Percentiles rank a stretch among this genome's conserved stretches.
Evolutionary conservation across 2,113 vertebrate species (phyloP).

Genomic region (Nothoprocta perdicaria): DNA sequence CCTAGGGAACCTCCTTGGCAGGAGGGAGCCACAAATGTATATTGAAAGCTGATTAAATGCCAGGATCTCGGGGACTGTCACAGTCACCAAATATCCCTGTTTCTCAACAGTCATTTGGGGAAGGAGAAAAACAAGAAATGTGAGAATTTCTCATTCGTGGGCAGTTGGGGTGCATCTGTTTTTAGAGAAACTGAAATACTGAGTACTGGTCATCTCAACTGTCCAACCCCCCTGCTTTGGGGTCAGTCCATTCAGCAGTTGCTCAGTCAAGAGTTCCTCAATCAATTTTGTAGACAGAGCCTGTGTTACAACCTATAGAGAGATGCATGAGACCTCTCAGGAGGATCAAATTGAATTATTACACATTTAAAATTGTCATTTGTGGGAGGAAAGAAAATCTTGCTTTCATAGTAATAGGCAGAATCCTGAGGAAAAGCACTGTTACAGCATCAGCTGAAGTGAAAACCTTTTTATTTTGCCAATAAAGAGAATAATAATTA

Average conservation of each 20-base stretch:
- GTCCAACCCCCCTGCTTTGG: not conserved
- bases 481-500: not conserved
- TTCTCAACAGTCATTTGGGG: not conserved
- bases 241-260: not conserved
- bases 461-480: not conserved
- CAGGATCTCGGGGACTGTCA: not conserved
- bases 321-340: not conserved
- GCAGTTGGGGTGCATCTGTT: not conserved
- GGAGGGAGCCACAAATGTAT: not conserved
- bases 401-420: not conserved
- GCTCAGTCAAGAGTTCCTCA: not conserved
- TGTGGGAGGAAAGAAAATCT: not conserved
- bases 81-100: not conserved
- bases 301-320: not conserved
- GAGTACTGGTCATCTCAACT: not conserved
- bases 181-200: not conserved
- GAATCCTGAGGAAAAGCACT: not conserved
- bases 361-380: not conserved
- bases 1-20: constrained; percentile 10
- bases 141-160: not conserved
- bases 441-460: not conserved
- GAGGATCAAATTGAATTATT: not conserved
- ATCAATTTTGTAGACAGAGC: not conserved
- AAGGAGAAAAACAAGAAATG: not conserved
- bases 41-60: not conserved